Evolutionary conservation across 2,113 vertebrate genomes (phyloP).

Genomic region (Psophia crepitans): DNA sequence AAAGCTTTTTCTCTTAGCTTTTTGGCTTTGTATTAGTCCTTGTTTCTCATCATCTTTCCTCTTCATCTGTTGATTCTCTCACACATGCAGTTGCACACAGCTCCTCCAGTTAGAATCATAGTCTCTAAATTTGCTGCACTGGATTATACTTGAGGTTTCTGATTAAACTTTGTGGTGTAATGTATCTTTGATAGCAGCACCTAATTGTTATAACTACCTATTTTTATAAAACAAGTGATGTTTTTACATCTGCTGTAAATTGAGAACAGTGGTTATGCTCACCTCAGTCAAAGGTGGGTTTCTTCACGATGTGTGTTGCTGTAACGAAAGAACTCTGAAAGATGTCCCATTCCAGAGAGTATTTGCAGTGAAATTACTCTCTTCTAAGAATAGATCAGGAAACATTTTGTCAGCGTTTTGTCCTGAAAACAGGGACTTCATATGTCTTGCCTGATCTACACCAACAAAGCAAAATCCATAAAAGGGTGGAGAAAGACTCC

Average conservation of each 20-base stretch:
- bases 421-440: neutral
- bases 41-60: neutral
- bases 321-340: neutral
- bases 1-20: neutral
- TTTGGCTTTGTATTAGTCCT: neutral
- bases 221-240: neutral
- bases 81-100: neutral
- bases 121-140: neutral
- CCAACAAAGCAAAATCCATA: neutral
- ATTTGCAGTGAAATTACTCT: neutral
- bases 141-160: neutral
- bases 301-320: neutral
- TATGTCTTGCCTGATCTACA: neutral
- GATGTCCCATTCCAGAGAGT: neutral
- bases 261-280: neutral
- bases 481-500: neutral
- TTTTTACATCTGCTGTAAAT: neutral
- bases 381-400: neutral
- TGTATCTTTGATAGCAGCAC: neutral
- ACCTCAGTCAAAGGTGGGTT: neutral
- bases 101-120: neutral
- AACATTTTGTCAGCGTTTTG: neutral
- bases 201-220: neutral
- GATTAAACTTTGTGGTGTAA: neutral
- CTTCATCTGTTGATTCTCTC: neutral